These are phyloP conservation scores for Cheirogaleus major DNA, from an alignment of 2,797 vertebrate genomes.

Conservation along the genomic window DNA sequence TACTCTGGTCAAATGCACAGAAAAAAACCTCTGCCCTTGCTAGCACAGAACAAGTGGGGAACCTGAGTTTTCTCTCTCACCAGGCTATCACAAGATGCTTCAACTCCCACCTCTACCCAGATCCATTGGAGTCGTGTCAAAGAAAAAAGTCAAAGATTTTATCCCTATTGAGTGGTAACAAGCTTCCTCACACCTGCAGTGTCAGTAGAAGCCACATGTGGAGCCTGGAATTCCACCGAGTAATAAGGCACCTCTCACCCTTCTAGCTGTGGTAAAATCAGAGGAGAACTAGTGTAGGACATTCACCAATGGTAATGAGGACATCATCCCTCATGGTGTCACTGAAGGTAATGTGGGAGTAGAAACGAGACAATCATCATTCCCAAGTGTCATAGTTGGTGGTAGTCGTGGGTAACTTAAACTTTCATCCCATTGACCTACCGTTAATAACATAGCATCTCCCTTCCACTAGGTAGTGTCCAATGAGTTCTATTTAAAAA, in stretches of 20 bases:
- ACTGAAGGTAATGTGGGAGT: background rate
- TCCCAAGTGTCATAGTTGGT: background rate
- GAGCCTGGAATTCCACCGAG: background rate
- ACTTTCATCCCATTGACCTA: background rate
- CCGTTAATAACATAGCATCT: background rate
- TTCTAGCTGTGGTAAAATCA: background rate
- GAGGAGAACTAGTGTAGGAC: background rate
- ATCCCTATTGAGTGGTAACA: background rate
- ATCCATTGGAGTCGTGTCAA: background rate
- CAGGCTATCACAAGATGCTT: background rate
- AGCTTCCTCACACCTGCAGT: background rate
- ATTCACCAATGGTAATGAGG: background rate
- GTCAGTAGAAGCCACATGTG: background rate
- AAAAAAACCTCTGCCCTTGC: background rate
- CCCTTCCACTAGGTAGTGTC: background rate
- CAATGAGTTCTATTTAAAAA: background rate
- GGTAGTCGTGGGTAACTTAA: background rate
- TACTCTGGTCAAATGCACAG: background rate
- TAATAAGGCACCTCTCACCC: background rate
- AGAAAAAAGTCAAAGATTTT: background rate
- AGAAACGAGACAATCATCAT: background rate
- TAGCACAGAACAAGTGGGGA: background rate
- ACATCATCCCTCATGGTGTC: background rate
- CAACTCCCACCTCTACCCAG: background rate
- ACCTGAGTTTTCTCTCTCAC: background rate